Conservation (phyloP, 2,888 invertebrate species). For the Drosophila paranaensis region DNA sequence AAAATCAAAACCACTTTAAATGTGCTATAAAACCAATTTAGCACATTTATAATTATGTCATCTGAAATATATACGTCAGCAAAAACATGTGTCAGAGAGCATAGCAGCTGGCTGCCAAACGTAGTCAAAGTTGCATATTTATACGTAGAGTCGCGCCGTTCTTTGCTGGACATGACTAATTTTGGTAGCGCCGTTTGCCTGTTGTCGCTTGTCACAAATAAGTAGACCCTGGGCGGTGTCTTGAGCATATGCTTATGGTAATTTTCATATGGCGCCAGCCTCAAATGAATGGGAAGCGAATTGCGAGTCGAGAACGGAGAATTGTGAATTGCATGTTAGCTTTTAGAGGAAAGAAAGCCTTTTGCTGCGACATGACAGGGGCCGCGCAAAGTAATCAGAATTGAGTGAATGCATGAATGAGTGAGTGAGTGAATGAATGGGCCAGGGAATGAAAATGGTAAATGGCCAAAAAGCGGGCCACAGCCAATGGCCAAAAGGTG, state of each 20-base stretch:
- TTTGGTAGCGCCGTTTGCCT: slow-evolving; percentile 42
- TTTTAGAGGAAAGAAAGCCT: slow-evolving; percentile 62
- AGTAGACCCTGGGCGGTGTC: slow-evolving; percentile 55
- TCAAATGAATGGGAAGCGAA: slow-evolving; percentile 40
- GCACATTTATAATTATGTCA: background rate
- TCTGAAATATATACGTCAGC: background rate
- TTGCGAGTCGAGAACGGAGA: background rate
- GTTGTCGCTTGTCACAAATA: slow-evolving; percentile 10
- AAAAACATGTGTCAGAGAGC: background rate
- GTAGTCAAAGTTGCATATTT: slow-evolving; percentile 4
- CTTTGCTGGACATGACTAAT: slow-evolving; percentile 63
- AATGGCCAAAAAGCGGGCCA: slow-evolving; percentile 41
- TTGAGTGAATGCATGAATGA: slow-evolving; percentile 36
- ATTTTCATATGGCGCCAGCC: slow-evolving; percentile 66
- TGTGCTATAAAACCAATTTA: background rate
- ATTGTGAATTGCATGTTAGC: slow-evolving; percentile 21
- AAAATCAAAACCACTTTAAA: background rate
- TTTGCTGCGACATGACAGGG: slow-evolving; percentile 69
- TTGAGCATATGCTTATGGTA: slow-evolving; percentile 66
- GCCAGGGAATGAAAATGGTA: slow-evolving; percentile 9
- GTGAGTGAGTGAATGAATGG: slow-evolving; percentile 35
- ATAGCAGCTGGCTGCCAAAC: background rate
- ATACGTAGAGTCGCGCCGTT: background rate
- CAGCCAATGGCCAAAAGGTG: slow-evolving; percentile 56
- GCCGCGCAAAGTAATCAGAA: slow-evolving; percentile 60